phyloP scores from a whole-genome alignment of 2,888 invertebrate species.

The Watsonalla binaria region DNA sequence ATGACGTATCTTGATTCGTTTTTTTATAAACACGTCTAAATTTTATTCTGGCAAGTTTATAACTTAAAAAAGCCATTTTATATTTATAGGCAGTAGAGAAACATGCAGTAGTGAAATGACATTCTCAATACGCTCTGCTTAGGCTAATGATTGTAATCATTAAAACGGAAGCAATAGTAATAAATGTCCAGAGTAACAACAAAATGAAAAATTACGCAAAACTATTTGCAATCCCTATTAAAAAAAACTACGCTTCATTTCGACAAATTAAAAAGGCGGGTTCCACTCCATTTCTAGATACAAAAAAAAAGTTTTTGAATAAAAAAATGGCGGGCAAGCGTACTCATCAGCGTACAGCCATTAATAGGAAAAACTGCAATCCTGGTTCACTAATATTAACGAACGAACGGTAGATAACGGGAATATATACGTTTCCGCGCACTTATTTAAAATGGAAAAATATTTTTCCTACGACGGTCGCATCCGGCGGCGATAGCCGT shows the following conservation, averaged over 20 bases:
- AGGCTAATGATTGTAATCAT: too few relatives aligned
- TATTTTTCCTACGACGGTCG: constrained; percentile 64
- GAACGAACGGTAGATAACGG: constrained; percentile 66
- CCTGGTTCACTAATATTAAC: constrained; percentile 66
- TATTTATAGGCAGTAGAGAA: too few relatives aligned
- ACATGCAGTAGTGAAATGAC: too few relatives aligned
- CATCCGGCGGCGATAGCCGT: constrained; percentile 19
- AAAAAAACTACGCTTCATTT: background rate
- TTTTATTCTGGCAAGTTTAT: too few relatives aligned
- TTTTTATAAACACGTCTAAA: too few relatives aligned
- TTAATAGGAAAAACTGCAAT: constrained; percentile 64
- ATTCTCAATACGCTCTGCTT: too few relatives aligned
- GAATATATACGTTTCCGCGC: constrained; percentile 68
- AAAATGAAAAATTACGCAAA: too few relatives aligned
- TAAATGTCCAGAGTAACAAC: background rate
- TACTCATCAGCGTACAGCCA: constrained; percentile 51
- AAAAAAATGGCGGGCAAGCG: constrained; percentile 36
- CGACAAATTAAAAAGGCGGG: constrained; percentile 38
- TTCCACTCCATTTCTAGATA: constrained; percentile 47
- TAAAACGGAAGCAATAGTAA: background rate
- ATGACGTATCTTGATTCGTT: too few relatives aligned
- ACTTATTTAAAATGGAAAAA: constrained; percentile 76
- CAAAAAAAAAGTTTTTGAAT: constrained; percentile 39
- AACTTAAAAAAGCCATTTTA: too few relatives aligned
- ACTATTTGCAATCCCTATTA: background rate